Evolutionary conservation across 2,113 vertebrate species (phyloP).

Genomic region (Tenrec ecaudatus): DNA sequence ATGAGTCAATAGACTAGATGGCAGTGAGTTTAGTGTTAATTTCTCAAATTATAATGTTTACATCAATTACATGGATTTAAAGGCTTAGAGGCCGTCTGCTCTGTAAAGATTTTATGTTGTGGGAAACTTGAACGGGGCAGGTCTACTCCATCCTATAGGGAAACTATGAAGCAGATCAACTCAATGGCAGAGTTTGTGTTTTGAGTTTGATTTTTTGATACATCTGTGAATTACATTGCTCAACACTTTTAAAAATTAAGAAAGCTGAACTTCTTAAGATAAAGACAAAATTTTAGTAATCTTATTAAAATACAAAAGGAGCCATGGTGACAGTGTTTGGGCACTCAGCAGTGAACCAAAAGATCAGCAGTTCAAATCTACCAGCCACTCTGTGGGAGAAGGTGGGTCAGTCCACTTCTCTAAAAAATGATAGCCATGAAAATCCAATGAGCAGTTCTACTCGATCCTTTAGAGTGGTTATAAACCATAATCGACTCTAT

Average conservation of each 20-base stretch:
- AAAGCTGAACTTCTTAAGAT: constrained; percentile 31
- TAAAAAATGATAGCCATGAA: no score
- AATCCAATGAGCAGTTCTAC: no score
- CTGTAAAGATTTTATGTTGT: neutral
- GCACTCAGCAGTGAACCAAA: neutral
- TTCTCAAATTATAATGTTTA: constrained; percentile 30
- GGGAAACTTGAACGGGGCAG: neutral
- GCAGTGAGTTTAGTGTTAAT: no score
- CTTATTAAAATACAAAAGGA: neutral
- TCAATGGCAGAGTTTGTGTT: no score
- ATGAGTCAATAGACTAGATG: no score
- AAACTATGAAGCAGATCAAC: no score
- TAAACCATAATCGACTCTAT: no score
- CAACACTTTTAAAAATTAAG: constrained; percentile 22
- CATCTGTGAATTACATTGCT: neutral
- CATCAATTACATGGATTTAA: neutral
- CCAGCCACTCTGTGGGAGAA: no score
- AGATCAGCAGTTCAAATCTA: neutral
- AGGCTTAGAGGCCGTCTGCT: constrained; percentile 18
- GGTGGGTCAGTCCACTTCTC: no score
- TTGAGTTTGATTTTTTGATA: no score
- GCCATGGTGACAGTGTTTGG: neutral
- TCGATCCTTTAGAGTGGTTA: no score
- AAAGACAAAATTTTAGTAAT: neutral
- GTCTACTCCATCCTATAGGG: no score